phyloP scores from a whole-genome alignment of 2,888 invertebrate species.

The Plebejus anna region DNA sequence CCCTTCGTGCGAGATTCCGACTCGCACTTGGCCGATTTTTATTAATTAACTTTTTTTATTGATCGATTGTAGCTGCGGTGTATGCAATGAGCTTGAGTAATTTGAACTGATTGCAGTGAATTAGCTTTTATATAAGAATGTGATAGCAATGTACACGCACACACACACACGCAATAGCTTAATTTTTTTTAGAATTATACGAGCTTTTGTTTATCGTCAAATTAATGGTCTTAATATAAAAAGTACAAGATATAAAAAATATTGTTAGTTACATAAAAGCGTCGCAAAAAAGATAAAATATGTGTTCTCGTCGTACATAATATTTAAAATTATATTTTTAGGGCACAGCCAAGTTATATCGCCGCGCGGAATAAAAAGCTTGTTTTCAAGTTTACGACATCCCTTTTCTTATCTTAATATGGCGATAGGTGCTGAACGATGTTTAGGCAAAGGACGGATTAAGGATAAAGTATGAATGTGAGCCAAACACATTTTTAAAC shows the following conservation, averaged over 20 bases:
- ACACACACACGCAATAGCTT: no score
- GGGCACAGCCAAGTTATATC: not conserved
- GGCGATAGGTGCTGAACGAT: conserved; percentile 62
- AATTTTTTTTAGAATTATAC: no score
- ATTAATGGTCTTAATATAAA: not conserved
- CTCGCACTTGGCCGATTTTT: no score
- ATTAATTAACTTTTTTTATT: no score
- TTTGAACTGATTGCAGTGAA: no score
- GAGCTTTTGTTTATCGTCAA: not conserved
- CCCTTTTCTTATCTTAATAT: conserved; percentile 65
- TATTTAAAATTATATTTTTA: conserved; percentile 19
- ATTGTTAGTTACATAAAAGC: not conserved
- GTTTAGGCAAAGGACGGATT: conserved; percentile 51
- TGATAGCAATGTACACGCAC: no score
- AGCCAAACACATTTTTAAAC: conserved; percentile 42
- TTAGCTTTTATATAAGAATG: no score
- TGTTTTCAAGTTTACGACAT: conserved; percentile 66
- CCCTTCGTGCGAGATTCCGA: no score
- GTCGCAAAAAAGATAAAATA: not conserved
- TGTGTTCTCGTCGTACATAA: not conserved
- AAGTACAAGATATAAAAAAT: not conserved
- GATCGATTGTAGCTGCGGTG: no score
- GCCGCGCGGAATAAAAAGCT: conserved; percentile 56
- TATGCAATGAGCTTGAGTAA: no score
- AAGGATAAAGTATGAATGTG: conserved; percentile 46